phyloP scores from a whole-genome alignment of 2,888 invertebrate species.

The Agapetus fuscipes region DNA sequence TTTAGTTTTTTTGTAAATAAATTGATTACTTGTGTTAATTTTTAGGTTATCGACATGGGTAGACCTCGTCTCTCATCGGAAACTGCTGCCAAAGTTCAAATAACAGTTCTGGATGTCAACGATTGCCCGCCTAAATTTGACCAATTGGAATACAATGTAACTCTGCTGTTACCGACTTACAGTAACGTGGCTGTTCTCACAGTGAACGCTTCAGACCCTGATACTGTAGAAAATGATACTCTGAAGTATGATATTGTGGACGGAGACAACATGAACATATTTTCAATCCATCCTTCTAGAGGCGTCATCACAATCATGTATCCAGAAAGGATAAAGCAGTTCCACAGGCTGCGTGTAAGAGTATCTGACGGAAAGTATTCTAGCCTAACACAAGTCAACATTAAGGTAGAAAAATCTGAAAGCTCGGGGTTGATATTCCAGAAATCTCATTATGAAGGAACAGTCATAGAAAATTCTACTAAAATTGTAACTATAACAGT shows the following conservation, averaged over 20 bases:
- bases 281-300: conserved; percentile 56
- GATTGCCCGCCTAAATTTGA: conserved; percentile 82
- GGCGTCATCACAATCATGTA: conserved; percentile 55
- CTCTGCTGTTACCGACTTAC: conserved; percentile 73
- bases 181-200: conserved; percentile 62
- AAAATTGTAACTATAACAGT: conserved; percentile 71
- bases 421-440: conserved; percentile 76
- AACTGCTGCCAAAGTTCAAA: conserved; percentile 67
- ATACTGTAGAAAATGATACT: conserved; percentile 47
- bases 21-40: background rate
- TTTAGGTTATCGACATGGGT: conserved; percentile 68
- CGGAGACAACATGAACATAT: conserved; percentile 66
- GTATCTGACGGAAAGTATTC: conserved; percentile 82
- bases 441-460: conserved; percentile 67
- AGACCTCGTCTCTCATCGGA: conserved; percentile 72
- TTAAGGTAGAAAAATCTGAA: conserved; percentile 57
- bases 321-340: conserved; percentile 47
- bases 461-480: conserved; percentile 77
- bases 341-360: conserved; percentile 64
- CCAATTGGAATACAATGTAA: conserved; percentile 60
- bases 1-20: conserved; percentile 3
- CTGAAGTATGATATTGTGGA: conserved; percentile 73
- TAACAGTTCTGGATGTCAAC: conserved; percentile 74
- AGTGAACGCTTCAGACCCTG: conserved; percentile 68
- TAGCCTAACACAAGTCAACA: conserved; percentile 57